Percentiles rank a stretch among this genome's conserved stretches.
Conservation (phyloP, 2,797 vertebrate genomes). For the Mus caroli region DNA sequence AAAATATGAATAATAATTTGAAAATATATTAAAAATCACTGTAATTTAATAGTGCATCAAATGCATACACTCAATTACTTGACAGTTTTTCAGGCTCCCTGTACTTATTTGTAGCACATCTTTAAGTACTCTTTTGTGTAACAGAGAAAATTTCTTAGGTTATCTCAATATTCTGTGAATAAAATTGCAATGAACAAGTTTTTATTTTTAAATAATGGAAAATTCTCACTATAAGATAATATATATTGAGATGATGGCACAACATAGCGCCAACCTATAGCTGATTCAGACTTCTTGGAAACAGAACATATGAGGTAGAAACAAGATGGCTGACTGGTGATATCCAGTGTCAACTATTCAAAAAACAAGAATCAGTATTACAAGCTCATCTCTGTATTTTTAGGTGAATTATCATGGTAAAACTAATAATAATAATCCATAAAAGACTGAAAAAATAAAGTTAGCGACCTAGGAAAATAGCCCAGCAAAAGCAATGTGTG, state of each 20-base stretch:
- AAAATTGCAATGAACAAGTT: neutral
- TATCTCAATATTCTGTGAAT: constrained; percentile 13
- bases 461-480: neutral
- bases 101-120: neutral
- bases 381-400: neutral
- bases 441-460: neutral
- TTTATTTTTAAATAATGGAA: constrained; percentile 22
- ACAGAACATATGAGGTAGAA: neutral
- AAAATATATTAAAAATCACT: neutral
- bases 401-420: neutral
- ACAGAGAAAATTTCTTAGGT: constrained; percentile 10
- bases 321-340: neutral
- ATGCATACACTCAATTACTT: neutral
- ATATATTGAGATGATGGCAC: neutral
- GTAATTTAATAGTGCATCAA: neutral
- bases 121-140: constrained; percentile 24
- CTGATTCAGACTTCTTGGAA: neutral
- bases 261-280: neutral
- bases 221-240: neutral
- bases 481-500: neutral
- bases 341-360: neutral
- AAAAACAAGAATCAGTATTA: neutral
- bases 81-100: neutral
- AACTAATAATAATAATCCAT: neutral
- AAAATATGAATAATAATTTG: neutral